Percentiles rank a stretch among this genome's conserved stretches.
Evolutionary conservation across 2,113 vertebrate genomes (phyloP).

Genomic region (Scalopus aquaticus): DNA sequence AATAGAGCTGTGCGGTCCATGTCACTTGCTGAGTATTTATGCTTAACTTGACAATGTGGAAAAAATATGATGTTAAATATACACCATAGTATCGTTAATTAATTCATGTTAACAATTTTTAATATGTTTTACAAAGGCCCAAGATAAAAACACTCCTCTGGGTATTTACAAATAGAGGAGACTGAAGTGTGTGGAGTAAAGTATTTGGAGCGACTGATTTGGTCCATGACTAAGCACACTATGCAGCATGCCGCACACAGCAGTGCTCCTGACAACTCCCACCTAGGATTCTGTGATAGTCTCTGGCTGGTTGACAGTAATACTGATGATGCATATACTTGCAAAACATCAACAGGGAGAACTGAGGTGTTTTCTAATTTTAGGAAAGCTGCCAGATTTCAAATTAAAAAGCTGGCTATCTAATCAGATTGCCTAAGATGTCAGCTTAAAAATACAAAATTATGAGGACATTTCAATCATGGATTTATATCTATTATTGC

Average conservation of each 20-base stretch:
- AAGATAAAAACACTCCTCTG: neutral
- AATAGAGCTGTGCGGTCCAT: neutral
- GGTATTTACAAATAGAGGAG: neutral
- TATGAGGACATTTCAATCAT: neutral
- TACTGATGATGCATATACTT: neutral
- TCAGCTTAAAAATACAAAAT: neutral
- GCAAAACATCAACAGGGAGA: neutral
- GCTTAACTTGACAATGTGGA: neutral
- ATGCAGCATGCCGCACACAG: fast-evolving
- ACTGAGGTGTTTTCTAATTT: neutral
- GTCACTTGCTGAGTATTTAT: neutral
- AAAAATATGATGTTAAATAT: neutral
- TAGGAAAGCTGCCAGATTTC: neutral
- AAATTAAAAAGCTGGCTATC: neutral
- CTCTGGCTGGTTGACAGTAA: neutral
- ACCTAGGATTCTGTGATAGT: neutral
- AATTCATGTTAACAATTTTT: neutral
- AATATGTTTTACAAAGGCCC: neutral
- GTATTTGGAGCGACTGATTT: neutral
- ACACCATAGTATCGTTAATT: neutral
- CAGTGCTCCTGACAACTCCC: fast-evolving
- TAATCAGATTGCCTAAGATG: neutral
- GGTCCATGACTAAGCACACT: neutral
- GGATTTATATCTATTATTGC: neutral
- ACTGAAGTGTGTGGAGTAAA: neutral